These are phyloP conservation scores for Hypotaenidia okinawae DNA, from an alignment of 2,797 vertebrate species.

Conservation along the genomic window DNA sequence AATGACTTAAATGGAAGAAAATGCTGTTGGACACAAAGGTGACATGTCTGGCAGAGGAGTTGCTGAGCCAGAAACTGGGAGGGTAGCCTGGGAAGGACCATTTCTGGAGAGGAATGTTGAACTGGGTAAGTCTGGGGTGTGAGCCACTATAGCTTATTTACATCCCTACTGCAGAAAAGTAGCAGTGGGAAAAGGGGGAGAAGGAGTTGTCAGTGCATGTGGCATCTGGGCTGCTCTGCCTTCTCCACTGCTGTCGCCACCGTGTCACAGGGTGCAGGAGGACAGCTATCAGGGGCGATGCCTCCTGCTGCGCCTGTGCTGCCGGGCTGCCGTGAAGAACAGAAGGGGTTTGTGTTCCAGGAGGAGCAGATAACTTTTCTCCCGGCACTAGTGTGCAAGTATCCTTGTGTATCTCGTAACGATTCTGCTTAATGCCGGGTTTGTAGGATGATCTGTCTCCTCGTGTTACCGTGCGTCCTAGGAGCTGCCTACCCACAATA, in stretches of 20 bases:
- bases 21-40: not conserved
- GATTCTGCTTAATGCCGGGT: not conserved
- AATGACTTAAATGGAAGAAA: not conserved
- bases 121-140: not conserved
- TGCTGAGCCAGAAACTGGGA: not conserved
- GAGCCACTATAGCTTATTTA: not conserved
- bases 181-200: not conserved
- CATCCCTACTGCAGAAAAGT: rapidly evolving
- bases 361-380: not conserved
- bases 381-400: not conserved
- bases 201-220: not conserved
- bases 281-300: not conserved
- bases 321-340: no score
- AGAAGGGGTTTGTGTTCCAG: not conserved
- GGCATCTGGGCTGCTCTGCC: not conserved
- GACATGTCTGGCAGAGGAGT: not conserved
- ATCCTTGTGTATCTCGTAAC: not conserved
- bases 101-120: not conserved
- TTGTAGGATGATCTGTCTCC: not conserved
- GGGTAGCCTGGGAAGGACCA: not conserved
- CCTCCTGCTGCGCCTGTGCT: rapidly evolving
- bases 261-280: rapidly evolving
- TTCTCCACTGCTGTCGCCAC: not conserved
- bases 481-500: not conserved
- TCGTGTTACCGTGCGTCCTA: not conserved